These are phyloP conservation scores for Nemapogon koenigi DNA, from an alignment of 2,888 invertebrate genomes.

Conservation along the genomic window DNA sequence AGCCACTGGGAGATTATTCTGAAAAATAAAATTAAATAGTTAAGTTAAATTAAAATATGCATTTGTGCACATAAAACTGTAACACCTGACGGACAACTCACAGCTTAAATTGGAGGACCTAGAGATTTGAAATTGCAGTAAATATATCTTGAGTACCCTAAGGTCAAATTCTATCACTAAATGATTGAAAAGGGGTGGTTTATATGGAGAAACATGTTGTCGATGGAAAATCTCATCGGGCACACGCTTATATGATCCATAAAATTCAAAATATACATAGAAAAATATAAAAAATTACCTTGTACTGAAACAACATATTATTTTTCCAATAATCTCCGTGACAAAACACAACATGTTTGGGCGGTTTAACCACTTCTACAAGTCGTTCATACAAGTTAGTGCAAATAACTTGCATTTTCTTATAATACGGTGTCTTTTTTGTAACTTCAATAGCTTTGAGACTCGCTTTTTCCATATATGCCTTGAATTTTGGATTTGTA, in stretches of 20 bases:
- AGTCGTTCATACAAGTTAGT: background rate
- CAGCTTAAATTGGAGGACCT: too few relatives aligned
- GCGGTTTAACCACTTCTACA: slow-evolving; percentile 2
- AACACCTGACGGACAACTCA: too few relatives aligned
- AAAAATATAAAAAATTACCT: slow-evolving; percentile 3
- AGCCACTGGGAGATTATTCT: slow-evolving; percentile 3
- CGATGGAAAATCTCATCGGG: too few relatives aligned
- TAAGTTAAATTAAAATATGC: background rate
- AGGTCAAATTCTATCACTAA: too few relatives aligned
- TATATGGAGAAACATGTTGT: too few relatives aligned
- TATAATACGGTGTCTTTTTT: background rate
- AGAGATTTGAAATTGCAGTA: too few relatives aligned
- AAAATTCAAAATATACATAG: too few relatives aligned
- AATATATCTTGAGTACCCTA: too few relatives aligned
- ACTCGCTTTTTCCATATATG: background rate
- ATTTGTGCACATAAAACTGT: too few relatives aligned
- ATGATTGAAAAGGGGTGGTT: too few relatives aligned
- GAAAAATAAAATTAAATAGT: background rate
- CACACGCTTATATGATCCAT: too few relatives aligned
- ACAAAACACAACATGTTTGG: slow-evolving; percentile 7
- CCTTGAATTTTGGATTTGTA: background rate
- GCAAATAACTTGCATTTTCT: background rate
- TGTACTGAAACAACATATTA: slow-evolving; percentile 6
- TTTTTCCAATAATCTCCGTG: slow-evolving; percentile 11
- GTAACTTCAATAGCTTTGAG: background rate